Percentiles rank a stretch among this genome's conserved stretches.
Conservation (phyloP, 2,113 vertebrate genomes). For the Pteronura brasiliensis region DNA sequence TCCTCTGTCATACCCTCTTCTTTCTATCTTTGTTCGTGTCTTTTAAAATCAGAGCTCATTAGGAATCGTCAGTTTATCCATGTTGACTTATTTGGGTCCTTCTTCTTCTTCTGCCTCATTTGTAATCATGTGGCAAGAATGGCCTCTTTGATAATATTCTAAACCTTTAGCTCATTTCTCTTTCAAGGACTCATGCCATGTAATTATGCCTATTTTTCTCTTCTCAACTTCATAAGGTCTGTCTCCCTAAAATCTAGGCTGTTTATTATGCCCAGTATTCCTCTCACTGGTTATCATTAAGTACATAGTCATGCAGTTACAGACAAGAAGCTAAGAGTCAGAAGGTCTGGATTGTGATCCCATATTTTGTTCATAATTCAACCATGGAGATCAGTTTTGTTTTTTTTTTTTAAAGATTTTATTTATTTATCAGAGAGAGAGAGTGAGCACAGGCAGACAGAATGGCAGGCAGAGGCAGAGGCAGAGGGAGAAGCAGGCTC, state of each 20-base stretch:
- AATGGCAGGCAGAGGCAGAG: too few relatives aligned
- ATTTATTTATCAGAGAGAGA: too few relatives aligned
- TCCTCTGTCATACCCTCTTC: neutral
- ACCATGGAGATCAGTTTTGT: neutral
- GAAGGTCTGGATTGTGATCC: neutral
- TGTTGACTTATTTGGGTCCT: neutral
- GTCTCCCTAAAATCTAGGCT: neutral
- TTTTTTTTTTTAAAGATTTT: too few relatives aligned
- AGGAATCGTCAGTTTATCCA: neutral
- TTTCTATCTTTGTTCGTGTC: neutral
- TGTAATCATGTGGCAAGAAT: neutral
- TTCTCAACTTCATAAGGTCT: slow-evolving; percentile 32
- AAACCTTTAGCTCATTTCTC: slow-evolving; percentile 24
- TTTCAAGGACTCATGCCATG: neutral
- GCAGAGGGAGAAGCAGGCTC: too few relatives aligned
- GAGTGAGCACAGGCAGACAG: too few relatives aligned
- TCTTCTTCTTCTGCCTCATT: neutral
- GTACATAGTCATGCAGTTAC: neutral
- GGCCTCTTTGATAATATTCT: slow-evolving; percentile 5
- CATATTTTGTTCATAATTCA: neutral
- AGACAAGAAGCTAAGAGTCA: neutral
- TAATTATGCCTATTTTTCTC: neutral
- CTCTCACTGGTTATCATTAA: neutral
- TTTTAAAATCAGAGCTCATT: slow-evolving; percentile 8
- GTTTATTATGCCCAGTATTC: neutral